These are phyloP conservation scores for Keiferia lycopersicella DNA, from an alignment of 2,888 invertebrate species.

Conservation along the genomic window DNA sequence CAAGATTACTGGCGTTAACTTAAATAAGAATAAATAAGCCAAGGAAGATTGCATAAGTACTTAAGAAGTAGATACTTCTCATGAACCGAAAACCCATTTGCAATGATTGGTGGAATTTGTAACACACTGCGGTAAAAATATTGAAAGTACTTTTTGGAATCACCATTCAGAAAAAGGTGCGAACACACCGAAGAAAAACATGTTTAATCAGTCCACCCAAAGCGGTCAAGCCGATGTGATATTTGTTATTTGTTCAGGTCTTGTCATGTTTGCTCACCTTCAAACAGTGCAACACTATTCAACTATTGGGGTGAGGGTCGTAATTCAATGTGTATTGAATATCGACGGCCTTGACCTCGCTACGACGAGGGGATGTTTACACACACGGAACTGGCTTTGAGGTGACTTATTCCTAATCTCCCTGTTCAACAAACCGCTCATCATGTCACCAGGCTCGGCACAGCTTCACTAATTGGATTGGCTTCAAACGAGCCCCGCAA, in stretches of 20 bases:
- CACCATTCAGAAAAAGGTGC: background rate
- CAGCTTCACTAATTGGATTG: constrained; percentile 13
- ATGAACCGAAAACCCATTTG: background rate
- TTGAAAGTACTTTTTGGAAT: too few species aligned
- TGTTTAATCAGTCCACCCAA: background rate
- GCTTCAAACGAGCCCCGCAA: constrained; percentile 13
- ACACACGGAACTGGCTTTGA: constrained; percentile 26
- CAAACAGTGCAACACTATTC: constrained; percentile 29
- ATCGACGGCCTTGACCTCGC: constrained; percentile 63
- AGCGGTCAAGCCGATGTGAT: constrained; percentile 12
- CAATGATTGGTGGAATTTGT: too few species aligned
- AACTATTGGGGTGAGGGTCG: constrained; percentile 53
- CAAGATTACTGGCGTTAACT: constrained; percentile 33
- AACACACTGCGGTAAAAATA: too few species aligned
- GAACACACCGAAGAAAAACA: constrained; percentile 15
- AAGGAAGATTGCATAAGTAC: too few species aligned
- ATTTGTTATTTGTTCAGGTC: constrained; percentile 23
- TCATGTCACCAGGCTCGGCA: background rate
- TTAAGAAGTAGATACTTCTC: background rate
- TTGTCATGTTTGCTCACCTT: constrained; percentile 24
- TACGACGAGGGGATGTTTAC: constrained; percentile 48
- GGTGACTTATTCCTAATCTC: constrained; percentile 23
- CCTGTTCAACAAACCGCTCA: constrained; percentile 9
- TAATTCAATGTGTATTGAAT: constrained; percentile 52
- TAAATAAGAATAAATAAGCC: background rate